phyloP scores from a whole-genome alignment of 2,113 vertebrate genomes.

The Hippocampus mohnikei region DNA sequence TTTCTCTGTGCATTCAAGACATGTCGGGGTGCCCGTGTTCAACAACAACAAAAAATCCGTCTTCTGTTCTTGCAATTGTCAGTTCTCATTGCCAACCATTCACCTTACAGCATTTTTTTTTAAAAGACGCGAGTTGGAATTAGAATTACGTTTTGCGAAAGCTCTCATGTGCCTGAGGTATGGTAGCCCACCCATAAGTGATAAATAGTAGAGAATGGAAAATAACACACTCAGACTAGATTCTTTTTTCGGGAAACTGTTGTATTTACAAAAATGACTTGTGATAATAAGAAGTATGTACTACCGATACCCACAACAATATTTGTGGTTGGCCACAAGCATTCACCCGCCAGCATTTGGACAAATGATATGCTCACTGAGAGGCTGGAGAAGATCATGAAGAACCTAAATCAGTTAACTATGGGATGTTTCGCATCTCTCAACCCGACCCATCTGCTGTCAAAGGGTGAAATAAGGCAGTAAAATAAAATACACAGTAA shows the following conservation, averaged over 20 bases:
- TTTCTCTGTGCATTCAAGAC: no score
- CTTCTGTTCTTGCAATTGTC: no score
- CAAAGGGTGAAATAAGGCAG: slow-evolving; percentile 9
- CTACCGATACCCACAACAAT: background rate
- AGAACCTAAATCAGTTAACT: slow-evolving; percentile 29
- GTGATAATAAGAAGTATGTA: background rate
- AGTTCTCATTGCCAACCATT: no score
- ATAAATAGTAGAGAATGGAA: no score
- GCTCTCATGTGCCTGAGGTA: no score
- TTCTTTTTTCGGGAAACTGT: slow-evolving; percentile 42
- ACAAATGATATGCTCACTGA: slow-evolving; percentile 59
- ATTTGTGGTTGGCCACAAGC: background rate
- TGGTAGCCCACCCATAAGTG: no score
- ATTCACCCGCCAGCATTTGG: slow-evolving; percentile 27
- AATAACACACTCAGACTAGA: slow-evolving; percentile 19
- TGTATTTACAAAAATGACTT: slow-evolving; percentile 57
- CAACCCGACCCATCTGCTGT: slow-evolving; percentile 38
- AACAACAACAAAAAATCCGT: no score
- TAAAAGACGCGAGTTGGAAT: no score
- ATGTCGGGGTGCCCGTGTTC: no score
- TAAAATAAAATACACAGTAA: slow-evolving; percentile 9
- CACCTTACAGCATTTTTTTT: no score
- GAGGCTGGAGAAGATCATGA: slow-evolving; percentile 3
- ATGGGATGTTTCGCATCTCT: slow-evolving; percentile 46
- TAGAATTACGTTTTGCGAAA: no score